A percentile compares a stretch with the other conserved stretches of the same genome.
These are phyloP conservation scores for Cladorhizidae sp. DNA, from an alignment of 37 sponge, comb jelly and placozoan species.

Conservation along the genomic window DNA sequence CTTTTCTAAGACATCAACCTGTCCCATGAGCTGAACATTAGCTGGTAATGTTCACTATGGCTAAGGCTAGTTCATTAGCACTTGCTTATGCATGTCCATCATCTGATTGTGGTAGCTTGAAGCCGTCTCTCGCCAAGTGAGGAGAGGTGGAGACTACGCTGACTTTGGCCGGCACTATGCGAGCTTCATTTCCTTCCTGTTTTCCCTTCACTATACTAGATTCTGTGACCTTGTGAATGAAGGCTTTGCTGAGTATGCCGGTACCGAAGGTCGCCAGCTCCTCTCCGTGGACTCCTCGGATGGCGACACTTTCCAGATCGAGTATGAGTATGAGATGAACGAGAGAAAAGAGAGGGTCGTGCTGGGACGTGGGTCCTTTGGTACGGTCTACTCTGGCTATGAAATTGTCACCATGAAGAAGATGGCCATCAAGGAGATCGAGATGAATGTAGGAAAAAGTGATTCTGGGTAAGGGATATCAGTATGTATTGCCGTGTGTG, in stretches of 20 bases:
- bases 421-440: slow-evolving; percentile 94
- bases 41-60: no score
- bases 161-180: no score
- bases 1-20: no score
- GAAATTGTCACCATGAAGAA: slow-evolving; percentile 76
- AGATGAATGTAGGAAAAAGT: slow-evolving; percentile 21
- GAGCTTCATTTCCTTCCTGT: no score
- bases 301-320: not conserved
- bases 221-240: slow-evolving; percentile 25
- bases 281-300: not conserved
- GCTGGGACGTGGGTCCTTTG: slow-evolving; percentile 82
- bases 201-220: no score
- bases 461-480: slow-evolving; percentile 32
- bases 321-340: slow-evolving; percentile 63
- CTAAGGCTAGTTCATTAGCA: no score
- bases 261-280: not conserved
- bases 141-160: no score
- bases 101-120: no score
- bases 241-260: not conserved
- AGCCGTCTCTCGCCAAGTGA: no score
- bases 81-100: no score
- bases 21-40: no score
- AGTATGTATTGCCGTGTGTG: not conserved
- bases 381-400: slow-evolving; percentile 82
- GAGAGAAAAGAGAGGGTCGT: slow-evolving; percentile 40